phyloP scores from a whole-genome alignment of 2,113 vertebrate genomes.

The Zosterops lateralis region DNA sequence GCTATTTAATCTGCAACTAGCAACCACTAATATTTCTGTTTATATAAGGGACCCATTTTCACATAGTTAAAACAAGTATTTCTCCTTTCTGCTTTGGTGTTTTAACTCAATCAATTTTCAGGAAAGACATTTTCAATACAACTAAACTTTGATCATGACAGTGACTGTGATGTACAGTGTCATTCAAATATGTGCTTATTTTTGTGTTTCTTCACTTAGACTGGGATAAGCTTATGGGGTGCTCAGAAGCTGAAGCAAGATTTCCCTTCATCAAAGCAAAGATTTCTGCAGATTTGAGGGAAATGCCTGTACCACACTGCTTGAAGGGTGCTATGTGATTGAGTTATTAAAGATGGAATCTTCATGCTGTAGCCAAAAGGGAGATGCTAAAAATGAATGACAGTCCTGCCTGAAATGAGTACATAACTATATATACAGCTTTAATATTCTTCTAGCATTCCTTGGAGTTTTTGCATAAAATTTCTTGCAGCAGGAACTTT shows the following conservation, averaged over 20 bases:
- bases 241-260: background rate
- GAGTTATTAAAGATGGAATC: background rate
- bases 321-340: background rate
- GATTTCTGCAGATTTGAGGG: background rate
- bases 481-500: background rate
- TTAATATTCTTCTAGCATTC: background rate
- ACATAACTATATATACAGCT: background rate
- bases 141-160: background rate
- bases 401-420: background rate
- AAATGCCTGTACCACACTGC: background rate
- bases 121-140: background rate
- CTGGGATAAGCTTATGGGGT: rapidly evolving
- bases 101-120: background rate
- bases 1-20: background rate
- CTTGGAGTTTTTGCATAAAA: conserved; percentile 4
- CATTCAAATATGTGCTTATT: background rate
- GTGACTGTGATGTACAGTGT: background rate
- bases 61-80: background rate
- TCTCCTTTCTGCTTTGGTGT: background rate
- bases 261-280: background rate
- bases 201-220: background rate
- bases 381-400: background rate
- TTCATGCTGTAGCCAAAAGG: background rate
- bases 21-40: background rate
- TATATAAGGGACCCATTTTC: background rate